Conservation (phyloP, 2,113 vertebrate genomes). For the Ctenomys sociabilis region DNA sequence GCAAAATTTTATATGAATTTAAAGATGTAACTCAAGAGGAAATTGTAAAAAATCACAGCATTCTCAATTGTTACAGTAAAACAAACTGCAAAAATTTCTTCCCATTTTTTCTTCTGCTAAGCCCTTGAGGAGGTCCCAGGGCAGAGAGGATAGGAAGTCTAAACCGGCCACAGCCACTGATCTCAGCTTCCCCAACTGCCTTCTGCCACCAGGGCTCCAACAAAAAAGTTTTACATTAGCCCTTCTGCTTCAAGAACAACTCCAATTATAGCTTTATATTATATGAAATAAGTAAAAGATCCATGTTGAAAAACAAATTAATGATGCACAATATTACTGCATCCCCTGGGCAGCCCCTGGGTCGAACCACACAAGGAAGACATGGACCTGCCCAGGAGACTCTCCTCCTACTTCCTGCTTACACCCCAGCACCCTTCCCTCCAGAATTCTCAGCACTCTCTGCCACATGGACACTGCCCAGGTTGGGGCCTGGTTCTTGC, state of each 20-base stretch:
- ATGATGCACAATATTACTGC: background rate
- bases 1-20: background rate
- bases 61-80: background rate
- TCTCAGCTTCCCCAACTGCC: conserved; percentile 72
- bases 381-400: background rate
- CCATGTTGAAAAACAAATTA: background rate
- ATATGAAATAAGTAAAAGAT: conserved; percentile 11
- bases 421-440: background rate
- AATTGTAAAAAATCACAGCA: conserved; percentile 26
- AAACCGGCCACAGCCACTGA: conserved; percentile 69
- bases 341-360: background rate
- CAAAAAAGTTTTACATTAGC: background rate
- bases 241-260: conserved; percentile 52
- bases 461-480: background rate
- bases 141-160: background rate
- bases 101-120: background rate
- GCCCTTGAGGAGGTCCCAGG: background rate
- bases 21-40: background rate
- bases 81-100: background rate
- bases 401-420: background rate
- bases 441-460: background rate
- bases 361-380: background rate
- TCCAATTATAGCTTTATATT: conserved; percentile 37
- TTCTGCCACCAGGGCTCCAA: conserved; percentile 69
- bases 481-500: conserved; percentile 16